Conservation (phyloP, 1,140 invertebrate genomes). For the Coelopa frigida region DNA sequence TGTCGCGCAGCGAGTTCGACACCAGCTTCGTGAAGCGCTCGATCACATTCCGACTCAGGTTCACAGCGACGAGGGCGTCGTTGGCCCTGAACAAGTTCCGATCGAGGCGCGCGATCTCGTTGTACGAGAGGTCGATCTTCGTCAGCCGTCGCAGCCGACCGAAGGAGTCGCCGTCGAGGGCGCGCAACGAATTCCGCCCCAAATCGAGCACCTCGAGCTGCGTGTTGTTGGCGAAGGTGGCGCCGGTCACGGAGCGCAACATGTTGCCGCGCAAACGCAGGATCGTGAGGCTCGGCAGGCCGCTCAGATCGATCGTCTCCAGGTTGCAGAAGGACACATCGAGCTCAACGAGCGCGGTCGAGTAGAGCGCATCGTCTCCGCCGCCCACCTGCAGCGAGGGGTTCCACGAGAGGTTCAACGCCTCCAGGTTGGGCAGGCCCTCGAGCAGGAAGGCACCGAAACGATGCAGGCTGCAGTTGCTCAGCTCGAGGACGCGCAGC, state of each 20-base stretch:
- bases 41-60: conserved; percentile 59
- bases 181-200: conserved; percentile 54
- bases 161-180: conserved; percentile 51
- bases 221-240: conserved; percentile 54
- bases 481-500: conserved; percentile 50
- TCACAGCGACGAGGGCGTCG: conserved; percentile 50
- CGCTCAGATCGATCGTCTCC: conserved; percentile 52
- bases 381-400: conserved; percentile 45
- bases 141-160: conserved; percentile 49
- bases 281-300: conserved; percentile 53
- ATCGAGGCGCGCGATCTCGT: conserved; percentile 53
- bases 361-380: conserved; percentile 44
- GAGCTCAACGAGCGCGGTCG: conserved; percentile 49
- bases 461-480: conserved; percentile 48
- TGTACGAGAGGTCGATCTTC: conserved; percentile 58
- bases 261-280: conserved; percentile 54
- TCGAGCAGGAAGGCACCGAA: conserved; percentile 47
- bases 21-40: conserved; percentile 51
- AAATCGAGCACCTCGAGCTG: conserved; percentile 56
- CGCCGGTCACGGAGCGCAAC: conserved; percentile 49
- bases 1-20: conserved; percentile 48
- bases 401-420: conserved; percentile 50
- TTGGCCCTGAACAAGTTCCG: conserved; percentile 50
- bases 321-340: conserved; percentile 60
- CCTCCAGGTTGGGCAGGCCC: conserved; percentile 46